Conservation (phyloP, 1,140 invertebrate genomes). For the Globodera rostochiensis region DNA sequence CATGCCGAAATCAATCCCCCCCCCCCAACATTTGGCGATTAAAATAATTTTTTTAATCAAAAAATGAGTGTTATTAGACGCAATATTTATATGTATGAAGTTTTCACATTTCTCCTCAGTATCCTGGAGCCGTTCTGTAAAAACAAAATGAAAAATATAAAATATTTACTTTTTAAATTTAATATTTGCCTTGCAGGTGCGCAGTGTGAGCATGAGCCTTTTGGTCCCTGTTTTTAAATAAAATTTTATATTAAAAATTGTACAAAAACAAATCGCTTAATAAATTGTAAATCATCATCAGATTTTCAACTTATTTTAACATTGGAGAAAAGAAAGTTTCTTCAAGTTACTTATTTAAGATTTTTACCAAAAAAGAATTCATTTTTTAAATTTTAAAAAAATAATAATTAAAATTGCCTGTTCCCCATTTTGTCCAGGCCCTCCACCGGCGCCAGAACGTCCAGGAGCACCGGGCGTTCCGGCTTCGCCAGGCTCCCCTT, state of each 20-base stretch:
- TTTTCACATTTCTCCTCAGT: not conserved
- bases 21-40: no score
- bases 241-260: no score
- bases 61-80: no score
- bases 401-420: not conserved
- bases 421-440: conserved; percentile 21
- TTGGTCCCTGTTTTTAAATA: not conserved
- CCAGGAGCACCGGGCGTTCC: conserved; percentile 32
- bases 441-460: conserved; percentile 26
- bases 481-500: not conserved
- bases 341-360: no score
- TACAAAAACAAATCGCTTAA: no score
- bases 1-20: no score
- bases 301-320: no score
- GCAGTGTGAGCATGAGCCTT: not conserved
- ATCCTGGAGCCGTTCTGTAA: not conserved
- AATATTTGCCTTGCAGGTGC: not conserved
- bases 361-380: no score
- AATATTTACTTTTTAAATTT: not conserved
- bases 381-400: not conserved
- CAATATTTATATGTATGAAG: no score
- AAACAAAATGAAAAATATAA: not conserved
- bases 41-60: no score
- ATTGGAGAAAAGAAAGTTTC: no score
- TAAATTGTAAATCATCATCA: no score